phyloP scores from a whole-genome alignment of 2,797 vertebrate genomes.

The Simalia tracyae region DNA sequence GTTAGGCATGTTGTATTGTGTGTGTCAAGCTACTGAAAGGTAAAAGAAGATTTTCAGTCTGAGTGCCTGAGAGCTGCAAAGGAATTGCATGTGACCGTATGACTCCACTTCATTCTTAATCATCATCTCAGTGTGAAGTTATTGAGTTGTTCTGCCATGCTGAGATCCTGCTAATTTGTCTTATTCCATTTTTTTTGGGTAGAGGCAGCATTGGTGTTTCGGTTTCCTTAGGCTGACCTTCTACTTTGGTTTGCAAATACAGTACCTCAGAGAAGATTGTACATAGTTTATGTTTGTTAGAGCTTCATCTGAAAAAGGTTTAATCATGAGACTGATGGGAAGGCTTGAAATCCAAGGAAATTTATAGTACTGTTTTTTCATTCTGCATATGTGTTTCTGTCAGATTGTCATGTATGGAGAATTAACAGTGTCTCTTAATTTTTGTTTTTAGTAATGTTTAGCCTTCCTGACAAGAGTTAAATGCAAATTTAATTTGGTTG shows the following conservation, averaged over 20 bases:
- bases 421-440: neutral
- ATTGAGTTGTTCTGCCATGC: slow-evolving; percentile 35
- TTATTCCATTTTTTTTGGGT: slow-evolving; percentile 20
- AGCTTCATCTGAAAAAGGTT: slow-evolving; percentile 15
- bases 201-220: slow-evolving; percentile 26
- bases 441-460: neutral
- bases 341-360: slow-evolving; percentile 10
- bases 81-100: slow-evolving; percentile 42
- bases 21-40: slow-evolving; percentile 52
- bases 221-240: slow-evolving; percentile 9
- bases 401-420: neutral
- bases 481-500: neutral
- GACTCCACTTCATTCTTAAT: slow-evolving; percentile 55
- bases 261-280: slow-evolving; percentile 22
- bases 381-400: neutral
- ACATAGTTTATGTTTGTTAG: slow-evolving; percentile 6
- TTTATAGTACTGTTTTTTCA: neutral
- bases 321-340: slow-evolving; percentile 17
- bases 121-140: slow-evolving; percentile 45
- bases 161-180: slow-evolving; percentile 17
- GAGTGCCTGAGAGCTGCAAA: slow-evolving; percentile 40
- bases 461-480: neutral
- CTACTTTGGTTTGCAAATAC: slow-evolving; percentile 45
- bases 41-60: slow-evolving; percentile 56
- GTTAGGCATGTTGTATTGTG: slow-evolving; percentile 59